Base-by-base conservation (phyloP, 2,113 vertebrate species). In the Apistogramma diplotaenia region DNA sequence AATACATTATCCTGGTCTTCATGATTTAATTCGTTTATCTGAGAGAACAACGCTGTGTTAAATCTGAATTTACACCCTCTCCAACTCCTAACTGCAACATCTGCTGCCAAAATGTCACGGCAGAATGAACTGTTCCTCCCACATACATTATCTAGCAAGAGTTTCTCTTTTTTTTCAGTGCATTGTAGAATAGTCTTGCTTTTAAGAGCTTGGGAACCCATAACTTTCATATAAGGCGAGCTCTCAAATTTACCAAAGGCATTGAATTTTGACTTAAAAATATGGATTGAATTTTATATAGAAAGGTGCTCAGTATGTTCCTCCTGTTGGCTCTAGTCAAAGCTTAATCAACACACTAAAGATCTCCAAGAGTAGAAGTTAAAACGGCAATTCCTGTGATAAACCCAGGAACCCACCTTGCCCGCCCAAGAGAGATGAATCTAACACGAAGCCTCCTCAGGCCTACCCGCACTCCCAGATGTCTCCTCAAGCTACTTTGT, bases 401-500 rank as follows among this genome's bases (percentile, higher is more conserved):
- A 49, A 62, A 74, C 60, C 53, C 31, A 74, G 43, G 60, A 71
- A 75, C 79, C 81, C 58, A 83, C 84, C 74, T 85, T 75, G 49
- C 23, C n/a, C 4, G 6, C 49, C 70, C n/a, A 58, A 61, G 67
- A 74, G 71, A 83, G 62, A 83, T 83, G 21, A 87, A 86, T 85
- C 61, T 54, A 74, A 53, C 67, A 53, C 19, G 11, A 23, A 82
- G 37, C 35, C 13, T 81, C 84, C 46, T 82, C 72, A 73, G 82
- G 78, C 82, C 55, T 71, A 78, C 83, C 78, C 60, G 75, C 83
- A 53, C 67, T 84, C 82, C 79, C 76, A 67, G 62, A 76, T 78
- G 71, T 89, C 53, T 89, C 57, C 78, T 53, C 23, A 60, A 76
- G 53, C 82, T 54, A 79, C 67, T 93, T 83, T 84, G 86, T 91